These are phyloP conservation scores for Drosophila equinoxialis DNA, from an alignment of 1,140 invertebrate genomes.

Conservation along the genomic window DNA sequence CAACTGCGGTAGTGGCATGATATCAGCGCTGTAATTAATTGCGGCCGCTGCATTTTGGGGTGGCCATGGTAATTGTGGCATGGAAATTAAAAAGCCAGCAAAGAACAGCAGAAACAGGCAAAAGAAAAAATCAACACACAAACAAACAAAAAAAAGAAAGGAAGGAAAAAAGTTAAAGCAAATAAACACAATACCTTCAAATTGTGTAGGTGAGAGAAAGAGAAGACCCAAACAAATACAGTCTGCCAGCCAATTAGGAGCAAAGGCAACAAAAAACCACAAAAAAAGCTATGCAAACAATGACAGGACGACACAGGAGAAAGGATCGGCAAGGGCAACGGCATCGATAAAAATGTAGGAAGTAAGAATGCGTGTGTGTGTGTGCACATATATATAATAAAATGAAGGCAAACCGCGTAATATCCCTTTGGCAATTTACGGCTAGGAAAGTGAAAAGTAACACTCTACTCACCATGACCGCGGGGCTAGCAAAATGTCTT, in stretches of 20 bases:
- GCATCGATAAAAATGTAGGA: conserved; percentile 54
- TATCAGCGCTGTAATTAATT: conserved; percentile 80
- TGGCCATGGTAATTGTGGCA: conserved; percentile 79
- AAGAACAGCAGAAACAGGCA: conserved; percentile 47
- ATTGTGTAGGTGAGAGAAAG: conserved; percentile 32
- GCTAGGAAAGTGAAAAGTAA: conserved; percentile 65
- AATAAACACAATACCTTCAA: conserved; percentile 65
- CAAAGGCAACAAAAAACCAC: conserved; percentile 13
- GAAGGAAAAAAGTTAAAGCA: conserved; percentile 59
- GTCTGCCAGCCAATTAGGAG: conserved; percentile 28
- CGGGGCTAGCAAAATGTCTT: conserved; percentile 57
- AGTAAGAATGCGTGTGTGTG: not conserved
- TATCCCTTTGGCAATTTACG: conserved; percentile 75
- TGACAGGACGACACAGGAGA: conserved; percentile 35
- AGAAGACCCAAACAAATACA: conserved; percentile 48
- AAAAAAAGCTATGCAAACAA: conserved; percentile 50
- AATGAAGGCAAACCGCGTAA: conserved; percentile 66
- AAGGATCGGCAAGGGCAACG: not conserved
- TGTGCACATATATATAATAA: conserved; percentile 34
- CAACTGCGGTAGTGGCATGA: conserved; percentile 55
- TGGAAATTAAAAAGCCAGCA: conserved; percentile 79
- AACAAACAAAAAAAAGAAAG: conserved; percentile 59
- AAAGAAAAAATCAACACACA: conserved; percentile 8
- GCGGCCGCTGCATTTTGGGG: conserved; percentile 77
- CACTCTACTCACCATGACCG: conserved; percentile 35